Evolutionary conservation across 1,140 invertebrate species (phyloP).

Genomic region (Hylyphantes graminicola): DNA sequence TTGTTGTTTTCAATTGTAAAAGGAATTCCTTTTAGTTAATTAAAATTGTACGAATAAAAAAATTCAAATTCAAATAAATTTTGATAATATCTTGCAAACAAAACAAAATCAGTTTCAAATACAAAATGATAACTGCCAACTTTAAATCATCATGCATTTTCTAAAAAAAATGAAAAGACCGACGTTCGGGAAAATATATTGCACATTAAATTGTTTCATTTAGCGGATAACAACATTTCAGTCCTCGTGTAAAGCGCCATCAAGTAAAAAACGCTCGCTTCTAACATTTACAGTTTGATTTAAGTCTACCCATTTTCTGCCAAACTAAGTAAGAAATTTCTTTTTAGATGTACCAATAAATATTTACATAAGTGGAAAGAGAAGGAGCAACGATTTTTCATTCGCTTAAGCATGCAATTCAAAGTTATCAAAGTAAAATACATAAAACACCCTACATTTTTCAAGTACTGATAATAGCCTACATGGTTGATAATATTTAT

Average conservation of each 20-base stretch:
- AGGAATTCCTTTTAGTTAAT: no score
- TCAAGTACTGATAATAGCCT: conserved; percentile 9
- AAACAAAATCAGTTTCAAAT: no score
- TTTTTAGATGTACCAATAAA: background rate
- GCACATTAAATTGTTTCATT: conserved; percentile 16
- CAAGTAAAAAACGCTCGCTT: background rate
- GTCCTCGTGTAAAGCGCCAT: background rate
- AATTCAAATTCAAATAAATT: no score
- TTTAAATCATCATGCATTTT: no score
- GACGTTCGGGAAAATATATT: background rate
- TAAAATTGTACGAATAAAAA: no score
- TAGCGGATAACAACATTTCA: background rate
- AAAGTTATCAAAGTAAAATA: conserved; percentile 41
- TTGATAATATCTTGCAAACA: no score
- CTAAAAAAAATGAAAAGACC: background rate
- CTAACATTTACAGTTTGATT: conserved; percentile 4
- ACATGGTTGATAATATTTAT: conserved; percentile 21
- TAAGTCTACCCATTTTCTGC: background rate
- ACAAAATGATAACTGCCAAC: no score
- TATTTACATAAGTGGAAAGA: background rate
- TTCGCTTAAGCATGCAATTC: background rate
- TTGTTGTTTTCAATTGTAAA: no score
- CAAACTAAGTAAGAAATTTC: background rate
- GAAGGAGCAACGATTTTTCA: background rate
- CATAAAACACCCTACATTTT: conserved; percentile 17